phyloP scores from a whole-genome alignment of 2,797 vertebrate species.

The Brachyrhaphis roseni region DNA sequence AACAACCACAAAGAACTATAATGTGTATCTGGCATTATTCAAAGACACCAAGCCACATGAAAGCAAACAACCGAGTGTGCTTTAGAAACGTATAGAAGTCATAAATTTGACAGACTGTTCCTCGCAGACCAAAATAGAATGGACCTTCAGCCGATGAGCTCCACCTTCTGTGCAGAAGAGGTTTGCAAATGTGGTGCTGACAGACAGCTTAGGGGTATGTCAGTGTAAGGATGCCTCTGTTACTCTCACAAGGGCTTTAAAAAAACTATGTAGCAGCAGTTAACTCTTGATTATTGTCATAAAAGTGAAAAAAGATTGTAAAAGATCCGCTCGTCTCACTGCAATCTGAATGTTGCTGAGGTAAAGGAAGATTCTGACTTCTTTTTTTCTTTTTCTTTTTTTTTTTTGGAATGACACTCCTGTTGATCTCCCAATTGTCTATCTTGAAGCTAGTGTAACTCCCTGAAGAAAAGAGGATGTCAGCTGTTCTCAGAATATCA shows the following conservation, averaged over 20 bases:
- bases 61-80: constrained; percentile 7
- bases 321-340: neutral
- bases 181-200: constrained; percentile 57
- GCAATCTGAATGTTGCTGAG: neutral
- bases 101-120: constrained; percentile 31
- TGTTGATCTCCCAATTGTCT: neutral
- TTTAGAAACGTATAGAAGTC: constrained; percentile 30
- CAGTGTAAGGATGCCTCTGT: constrained; percentile 43
- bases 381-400: neutral
- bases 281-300: constrained; percentile 7
- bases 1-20: constrained; percentile 1
- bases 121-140: constrained; percentile 62
- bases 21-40: neutral
- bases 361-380: constrained; percentile 3
- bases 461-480: constrained; percentile 6
- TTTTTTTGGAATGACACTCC: neutral
- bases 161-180: constrained; percentile 26
- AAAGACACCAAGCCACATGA: neutral
- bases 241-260: constrained; percentile 12
- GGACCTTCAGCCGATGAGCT: constrained; percentile 55
- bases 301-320: neutral
- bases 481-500: neutral
- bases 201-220: constrained; percentile 56
- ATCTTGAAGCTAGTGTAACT: constrained; percentile 3
- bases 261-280: neutral